Conservation (phyloP, 2,888 invertebrate genomes). For the Seira ritae region DNA sequence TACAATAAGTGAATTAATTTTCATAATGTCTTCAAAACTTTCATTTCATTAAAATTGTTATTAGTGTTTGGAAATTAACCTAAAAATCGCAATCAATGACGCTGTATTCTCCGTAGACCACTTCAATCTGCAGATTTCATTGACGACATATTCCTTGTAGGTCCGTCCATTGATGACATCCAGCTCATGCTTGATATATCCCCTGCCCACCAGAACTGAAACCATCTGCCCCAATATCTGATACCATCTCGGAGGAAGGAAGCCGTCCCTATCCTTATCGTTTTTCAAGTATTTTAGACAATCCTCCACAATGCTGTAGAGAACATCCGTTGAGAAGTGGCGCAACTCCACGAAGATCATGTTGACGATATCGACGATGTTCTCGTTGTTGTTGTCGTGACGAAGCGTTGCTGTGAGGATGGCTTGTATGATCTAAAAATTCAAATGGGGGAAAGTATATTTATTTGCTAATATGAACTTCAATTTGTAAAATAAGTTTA, state of each 20-base stretch:
- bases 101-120: slow-evolving; percentile 66
- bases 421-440: slow-evolving; percentile 55
- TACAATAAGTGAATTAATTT: not conserved
- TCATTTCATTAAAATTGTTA: no score
- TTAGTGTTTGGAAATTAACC: slow-evolving; percentile 47
- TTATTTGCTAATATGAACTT: not conserved
- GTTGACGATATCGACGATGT: slow-evolving; percentile 54
- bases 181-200: slow-evolving; percentile 59
- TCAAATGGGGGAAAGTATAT: no score
- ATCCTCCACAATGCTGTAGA: slow-evolving; percentile 34
- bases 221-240: slow-evolving; percentile 69
- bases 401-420: slow-evolving; percentile 43
- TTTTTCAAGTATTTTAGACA: slow-evolving; percentile 62
- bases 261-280: slow-evolving; percentile 19
- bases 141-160: slow-evolving; percentile 55
- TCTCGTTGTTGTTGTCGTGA: slow-evolving; percentile 16
- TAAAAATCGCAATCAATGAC: slow-evolving; percentile 63
- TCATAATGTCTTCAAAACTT: no score
- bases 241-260: slow-evolving; percentile 63
- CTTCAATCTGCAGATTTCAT: slow-evolving; percentile 56
- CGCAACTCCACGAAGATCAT: slow-evolving; percentile 52
- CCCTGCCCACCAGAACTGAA: slow-evolving; percentile 47
- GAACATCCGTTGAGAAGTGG: slow-evolving; percentile 57
- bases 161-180: slow-evolving; percentile 60
- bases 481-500: not conserved